phyloP scores from a whole-genome alignment of 2,113 vertebrate genomes.

The Sorex fumeus region DNA sequence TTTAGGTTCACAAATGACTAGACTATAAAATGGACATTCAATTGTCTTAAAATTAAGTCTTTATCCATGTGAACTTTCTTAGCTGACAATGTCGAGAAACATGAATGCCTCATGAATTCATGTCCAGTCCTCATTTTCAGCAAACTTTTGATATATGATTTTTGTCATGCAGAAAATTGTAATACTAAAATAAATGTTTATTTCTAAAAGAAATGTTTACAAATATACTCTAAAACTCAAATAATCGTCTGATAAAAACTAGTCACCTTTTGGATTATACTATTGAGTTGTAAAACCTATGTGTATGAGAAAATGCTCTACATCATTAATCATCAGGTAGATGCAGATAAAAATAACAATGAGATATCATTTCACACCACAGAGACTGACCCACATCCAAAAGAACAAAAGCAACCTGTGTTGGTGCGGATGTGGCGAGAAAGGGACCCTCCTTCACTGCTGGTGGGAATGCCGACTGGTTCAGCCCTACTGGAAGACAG shows the following conservation, averaged over 20 bases:
- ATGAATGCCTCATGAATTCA: neutral
- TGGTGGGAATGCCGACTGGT: too few species aligned
- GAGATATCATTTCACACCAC: too few species aligned
- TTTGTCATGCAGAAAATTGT: too few species aligned
- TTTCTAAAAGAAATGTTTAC: constrained; percentile 39
- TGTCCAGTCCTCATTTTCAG: neutral
- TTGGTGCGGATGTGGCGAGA: too few species aligned
- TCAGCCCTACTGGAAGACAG: too few species aligned
- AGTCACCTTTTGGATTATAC: neutral
- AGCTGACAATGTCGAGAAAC: neutral
- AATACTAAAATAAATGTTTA: neutral
- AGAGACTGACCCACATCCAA: too few species aligned
- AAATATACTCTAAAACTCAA: neutral
- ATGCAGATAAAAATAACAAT: too few species aligned
- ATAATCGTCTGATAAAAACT: constrained; percentile 14
- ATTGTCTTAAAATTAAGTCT: neutral
- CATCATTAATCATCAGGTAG: too few species aligned
- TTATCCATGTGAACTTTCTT: neutral
- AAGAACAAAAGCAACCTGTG: too few species aligned
- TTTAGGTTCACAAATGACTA: neutral
- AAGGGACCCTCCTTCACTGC: too few species aligned
- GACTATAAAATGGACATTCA: neutral
- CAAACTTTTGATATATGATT: too few species aligned
- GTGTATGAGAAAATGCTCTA: too few species aligned
- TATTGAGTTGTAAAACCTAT: neutral